A percentile compares a stretch with the other conserved stretches of the same genome.
Evolutionary conservation across 1,140 invertebrate genomes (phyloP).

Genomic region (Hycleus phaleratus): DNA sequence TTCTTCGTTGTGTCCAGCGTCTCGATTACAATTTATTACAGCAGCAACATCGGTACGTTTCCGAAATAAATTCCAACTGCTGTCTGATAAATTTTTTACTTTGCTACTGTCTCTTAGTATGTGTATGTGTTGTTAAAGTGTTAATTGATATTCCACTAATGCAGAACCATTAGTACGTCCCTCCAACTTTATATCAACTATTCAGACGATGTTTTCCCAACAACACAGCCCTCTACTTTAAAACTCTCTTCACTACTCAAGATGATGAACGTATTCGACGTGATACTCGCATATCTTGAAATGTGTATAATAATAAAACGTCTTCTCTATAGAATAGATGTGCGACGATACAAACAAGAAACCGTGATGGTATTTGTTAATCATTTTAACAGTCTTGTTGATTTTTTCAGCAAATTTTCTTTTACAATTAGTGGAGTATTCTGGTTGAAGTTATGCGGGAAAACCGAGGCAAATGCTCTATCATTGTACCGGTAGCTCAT

Average conservation of each 20-base stretch:
- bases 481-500: slow-evolving; percentile 51
- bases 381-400: slow-evolving; percentile 1
- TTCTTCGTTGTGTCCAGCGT: no score
- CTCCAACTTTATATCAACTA: slow-evolving; percentile 3
- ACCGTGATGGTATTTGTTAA: slow-evolving; percentile 19
- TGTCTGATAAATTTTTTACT: neutral
- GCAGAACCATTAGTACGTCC: slow-evolving; percentile 10
- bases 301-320: no score
- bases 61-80: neutral
- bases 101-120: neutral
- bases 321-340: slow-evolving; percentile 14
- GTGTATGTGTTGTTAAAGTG: slow-evolving; percentile 1
- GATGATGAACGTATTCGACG: slow-evolving; percentile 18
- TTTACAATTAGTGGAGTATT: neutral
- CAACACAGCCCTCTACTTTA: neutral
- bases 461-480: slow-evolving; percentile 40
- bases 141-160: slow-evolving; percentile 18
- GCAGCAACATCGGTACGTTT: neutral
- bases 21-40: no score
- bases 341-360: neutral
- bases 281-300: slow-evolving; percentile 13
- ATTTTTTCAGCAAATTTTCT: neutral
- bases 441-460: slow-evolving; percentile 60
- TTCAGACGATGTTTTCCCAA: slow-evolving; percentile 4
- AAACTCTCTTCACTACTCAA: neutral